Evolutionary conservation across 2,797 vertebrate species (phyloP), one percentile per base, ranked within the genome.

Genomic region (Etheostoma perlongum): DNA sequence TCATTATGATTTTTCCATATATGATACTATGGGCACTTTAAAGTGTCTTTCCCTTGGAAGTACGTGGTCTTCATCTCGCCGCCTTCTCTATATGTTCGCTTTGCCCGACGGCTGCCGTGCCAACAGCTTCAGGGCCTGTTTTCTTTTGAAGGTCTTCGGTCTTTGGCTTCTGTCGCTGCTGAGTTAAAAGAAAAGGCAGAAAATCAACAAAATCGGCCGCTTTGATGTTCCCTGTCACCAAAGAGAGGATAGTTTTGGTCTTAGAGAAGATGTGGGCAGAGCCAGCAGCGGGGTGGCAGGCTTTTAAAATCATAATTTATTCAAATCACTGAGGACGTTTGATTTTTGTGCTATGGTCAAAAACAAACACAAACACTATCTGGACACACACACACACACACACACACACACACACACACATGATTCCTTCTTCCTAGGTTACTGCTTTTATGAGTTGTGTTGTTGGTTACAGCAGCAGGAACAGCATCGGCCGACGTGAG

Each of bases 61-160:
- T 21, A 14, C 10, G 5, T 54, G 52, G 61, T 79, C 54, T 74
- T 76, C 74, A 47, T 78, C 57, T 62, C 11, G 5, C 58, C 46
- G 66, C 74, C 30, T 62, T 55, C 48, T 68, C 30, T 21, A 52
- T 11, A 11, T 40, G 1, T 76, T 78, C n/a, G 66, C 53, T 81
- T 60, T 61, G 55, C 72, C 78, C 44, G 62, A 78, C 8, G n/a
- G 59, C 72, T 58, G 46, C 60, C 23, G 54, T 84, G 88, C 88
- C 86, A 91, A 82, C 79, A 70, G 85, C 85, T 88, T 36, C 54
- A 30, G 6, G 78, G 89, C 74, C 69, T 70, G 61, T 74, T 72
- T 85, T 81, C 60, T 67, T 82, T 76, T 78, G 68, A 76, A 40
- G 83, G 46, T 76, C 82, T 55, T 60, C 3, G 21, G 63, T 46